These are phyloP conservation scores for Hyaena hyaena DNA, from an alignment of 2,113 vertebrate species.

Conservation along the genomic window DNA sequence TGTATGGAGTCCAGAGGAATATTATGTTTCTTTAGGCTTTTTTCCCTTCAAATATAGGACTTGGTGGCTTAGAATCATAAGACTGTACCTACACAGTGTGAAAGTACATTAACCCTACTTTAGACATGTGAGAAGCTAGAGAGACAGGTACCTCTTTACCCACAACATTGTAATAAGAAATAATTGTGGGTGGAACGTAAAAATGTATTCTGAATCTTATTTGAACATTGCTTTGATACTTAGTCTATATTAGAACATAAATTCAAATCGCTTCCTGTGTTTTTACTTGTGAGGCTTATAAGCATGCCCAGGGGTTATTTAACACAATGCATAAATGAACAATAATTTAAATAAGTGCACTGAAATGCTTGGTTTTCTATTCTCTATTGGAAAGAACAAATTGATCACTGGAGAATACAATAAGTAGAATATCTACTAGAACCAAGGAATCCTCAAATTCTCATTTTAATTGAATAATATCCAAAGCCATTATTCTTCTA, in stretches of 20 bases:
- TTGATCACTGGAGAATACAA: slow-evolving; percentile 32
- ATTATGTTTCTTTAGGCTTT: not conserved
- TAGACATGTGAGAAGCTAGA: not conserved
- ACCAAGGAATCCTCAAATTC: slow-evolving; percentile 5
- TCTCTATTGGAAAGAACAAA: slow-evolving; percentile 29
- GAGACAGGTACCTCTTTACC: not conserved
- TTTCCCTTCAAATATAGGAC: not conserved
- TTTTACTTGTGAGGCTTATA: slow-evolving; percentile 53
- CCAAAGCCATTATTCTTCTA: not conserved
- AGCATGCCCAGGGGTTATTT: slow-evolving; percentile 57
- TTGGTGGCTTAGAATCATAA: not conserved
- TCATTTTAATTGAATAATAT: slow-evolving; percentile 30
- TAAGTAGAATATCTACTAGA: slow-evolving; percentile 25
- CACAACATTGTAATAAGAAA: not conserved
- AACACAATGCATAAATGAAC: slow-evolving; percentile 51
- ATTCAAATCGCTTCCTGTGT: slow-evolving; percentile 39
- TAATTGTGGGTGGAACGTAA: slow-evolving; percentile 10
- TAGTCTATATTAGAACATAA: slow-evolving; percentile 22
- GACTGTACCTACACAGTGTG: not conserved
- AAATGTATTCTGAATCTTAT: slow-evolving; percentile 28
- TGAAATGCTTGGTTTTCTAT: slow-evolving; percentile 55
- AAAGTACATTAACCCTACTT: not conserved
- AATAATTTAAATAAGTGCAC: slow-evolving; percentile 59
- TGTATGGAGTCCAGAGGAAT: not conserved
- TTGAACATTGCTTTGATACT: slow-evolving; percentile 47